Evolutionary conservation across 2,888 invertebrate genomes (phyloP).

Genomic region (Heliconius sara): DNA sequence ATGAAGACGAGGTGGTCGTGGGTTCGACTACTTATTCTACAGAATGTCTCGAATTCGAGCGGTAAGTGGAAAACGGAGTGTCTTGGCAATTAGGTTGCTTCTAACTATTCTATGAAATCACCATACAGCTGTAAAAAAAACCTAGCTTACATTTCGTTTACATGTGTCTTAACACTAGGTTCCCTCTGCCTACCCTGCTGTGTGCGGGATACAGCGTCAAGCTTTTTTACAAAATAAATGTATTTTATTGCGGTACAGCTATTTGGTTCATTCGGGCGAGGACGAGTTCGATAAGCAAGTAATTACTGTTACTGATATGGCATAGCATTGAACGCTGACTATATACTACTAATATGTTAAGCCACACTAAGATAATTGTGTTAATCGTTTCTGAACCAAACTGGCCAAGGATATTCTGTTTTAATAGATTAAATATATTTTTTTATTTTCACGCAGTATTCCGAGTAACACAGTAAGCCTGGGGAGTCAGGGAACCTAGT

Average conservation of each 20-base stretch:
- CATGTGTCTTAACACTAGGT: too few relatives aligned
- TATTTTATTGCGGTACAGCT: not conserved
- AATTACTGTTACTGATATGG: constrained; percentile 16
- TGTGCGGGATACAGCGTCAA: too few relatives aligned
- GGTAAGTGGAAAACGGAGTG: too few relatives aligned
- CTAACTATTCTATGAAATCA: too few relatives aligned
- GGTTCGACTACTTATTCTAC: too few relatives aligned
- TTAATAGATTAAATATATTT: not conserved
- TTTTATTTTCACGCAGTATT: not conserved
- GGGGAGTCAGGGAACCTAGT: too few relatives aligned
- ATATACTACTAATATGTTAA: not conserved
- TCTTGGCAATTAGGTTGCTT: too few relatives aligned
- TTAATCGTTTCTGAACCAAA: not conserved
- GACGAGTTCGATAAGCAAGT: constrained; percentile 14
- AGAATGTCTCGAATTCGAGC: too few relatives aligned
- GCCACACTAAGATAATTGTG: constrained; percentile 6
- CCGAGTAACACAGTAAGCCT: not conserved
- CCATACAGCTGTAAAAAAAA: too few relatives aligned
- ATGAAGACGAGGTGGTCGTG: too few relatives aligned
- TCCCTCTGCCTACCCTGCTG: too few relatives aligned
- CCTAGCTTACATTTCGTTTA: too few relatives aligned
- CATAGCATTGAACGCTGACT: constrained; percentile 21
- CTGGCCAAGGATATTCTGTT: not conserved
- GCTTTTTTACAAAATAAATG: not conserved
- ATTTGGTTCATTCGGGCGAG: constrained; percentile 22